Evolutionary conservation across 2,113 vertebrate species (phyloP).

Genomic region (Oreochromis niloticus): DNA sequence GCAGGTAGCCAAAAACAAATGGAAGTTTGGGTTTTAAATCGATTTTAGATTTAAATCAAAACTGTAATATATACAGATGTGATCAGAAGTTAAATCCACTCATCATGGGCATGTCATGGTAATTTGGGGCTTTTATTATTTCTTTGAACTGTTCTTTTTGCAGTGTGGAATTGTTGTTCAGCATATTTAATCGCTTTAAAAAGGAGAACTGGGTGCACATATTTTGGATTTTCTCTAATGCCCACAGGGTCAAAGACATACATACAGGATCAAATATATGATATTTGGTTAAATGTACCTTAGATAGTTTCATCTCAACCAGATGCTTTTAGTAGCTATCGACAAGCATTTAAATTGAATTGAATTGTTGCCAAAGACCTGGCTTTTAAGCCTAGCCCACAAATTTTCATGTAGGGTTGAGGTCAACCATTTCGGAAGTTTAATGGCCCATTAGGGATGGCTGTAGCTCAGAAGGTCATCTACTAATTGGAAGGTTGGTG

Average conservation of each 20-base stretch:
- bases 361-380: neutral
- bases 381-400: neutral
- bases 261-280: neutral
- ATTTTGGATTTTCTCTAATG: neutral
- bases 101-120: neutral
- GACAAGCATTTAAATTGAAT: neutral
- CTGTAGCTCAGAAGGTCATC: neutral
- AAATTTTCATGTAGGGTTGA: neutral
- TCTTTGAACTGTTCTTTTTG: neutral
- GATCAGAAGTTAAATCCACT: neutral
- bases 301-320: neutral
- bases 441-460: neutral
- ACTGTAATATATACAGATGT: neutral
- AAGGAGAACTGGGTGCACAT: neutral
- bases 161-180: neutral
- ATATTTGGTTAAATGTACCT: neutral
- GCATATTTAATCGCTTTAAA: neutral
- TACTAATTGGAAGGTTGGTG: neutral
- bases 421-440: neutral
- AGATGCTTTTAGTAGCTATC: neutral
- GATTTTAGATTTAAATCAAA: neutral
- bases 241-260: neutral
- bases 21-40: neutral
- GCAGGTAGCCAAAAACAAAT: neutral
- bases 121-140: neutral